Percentiles rank a stretch among this genome's conserved stretches.
phyloP scores from a whole-genome alignment of 2,113 vertebrate genomes.

The Dromas ardeola region DNA sequence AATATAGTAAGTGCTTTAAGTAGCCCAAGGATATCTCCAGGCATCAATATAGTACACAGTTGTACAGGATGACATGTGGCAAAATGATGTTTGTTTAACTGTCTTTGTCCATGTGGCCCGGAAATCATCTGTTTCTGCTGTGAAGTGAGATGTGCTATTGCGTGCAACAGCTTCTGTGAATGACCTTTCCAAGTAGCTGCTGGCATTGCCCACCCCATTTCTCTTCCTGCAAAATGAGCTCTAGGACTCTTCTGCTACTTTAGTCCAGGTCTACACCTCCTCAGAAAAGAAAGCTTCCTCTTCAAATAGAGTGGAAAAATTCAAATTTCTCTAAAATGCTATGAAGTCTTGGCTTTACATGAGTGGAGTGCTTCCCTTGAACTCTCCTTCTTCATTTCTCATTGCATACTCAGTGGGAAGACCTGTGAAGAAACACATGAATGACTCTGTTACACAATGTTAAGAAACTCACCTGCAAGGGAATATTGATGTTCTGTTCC shows the following conservation, averaged over 20 bases:
- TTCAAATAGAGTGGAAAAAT: background rate
- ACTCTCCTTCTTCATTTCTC: background rate
- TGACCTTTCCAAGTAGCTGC: background rate
- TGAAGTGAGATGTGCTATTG: background rate
- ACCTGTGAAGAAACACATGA: background rate
- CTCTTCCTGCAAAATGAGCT: background rate
- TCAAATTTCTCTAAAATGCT: background rate
- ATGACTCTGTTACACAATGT: background rate
- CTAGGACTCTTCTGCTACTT: background rate
- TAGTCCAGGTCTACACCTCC: background rate
- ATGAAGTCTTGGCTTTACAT: background rate
- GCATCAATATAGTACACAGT: background rate
- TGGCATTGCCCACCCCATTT: background rate
- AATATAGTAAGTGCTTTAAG: background rate
- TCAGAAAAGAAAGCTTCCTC: background rate
- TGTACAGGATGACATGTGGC: background rate
- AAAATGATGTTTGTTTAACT: background rate
- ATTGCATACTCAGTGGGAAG: background rate
- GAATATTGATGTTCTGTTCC: background rate
- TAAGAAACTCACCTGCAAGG: background rate
- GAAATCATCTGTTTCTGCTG: background rate
- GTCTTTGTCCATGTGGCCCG: background rate
- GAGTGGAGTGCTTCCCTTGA: background rate
- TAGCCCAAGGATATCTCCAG: background rate
- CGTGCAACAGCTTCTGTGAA: fast-evolving